Percentiles rank a stretch among this genome's conserved stretches.
Conservation (phyloP, 2,888 invertebrate species). For the Liopterus haemorrhoidalis region DNA sequence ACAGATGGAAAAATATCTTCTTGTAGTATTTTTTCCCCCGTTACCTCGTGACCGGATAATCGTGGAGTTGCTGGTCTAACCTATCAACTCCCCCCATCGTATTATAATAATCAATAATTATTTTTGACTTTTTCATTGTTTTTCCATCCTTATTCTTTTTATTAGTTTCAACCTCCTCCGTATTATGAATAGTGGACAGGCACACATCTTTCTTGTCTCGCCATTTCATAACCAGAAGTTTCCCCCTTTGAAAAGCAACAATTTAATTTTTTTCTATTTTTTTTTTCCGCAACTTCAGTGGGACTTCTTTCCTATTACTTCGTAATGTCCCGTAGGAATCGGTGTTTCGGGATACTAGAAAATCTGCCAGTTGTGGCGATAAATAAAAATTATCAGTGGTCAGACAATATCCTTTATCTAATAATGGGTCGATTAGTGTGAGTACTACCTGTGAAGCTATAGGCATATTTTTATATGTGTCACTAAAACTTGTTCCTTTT, state of each 20-base stretch:
- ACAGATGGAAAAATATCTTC: no score
- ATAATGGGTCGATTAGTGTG: conserved; percentile 27
- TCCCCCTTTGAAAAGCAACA: conserved; percentile 26
- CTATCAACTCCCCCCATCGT: no score
- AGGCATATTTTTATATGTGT: conserved; percentile 20
- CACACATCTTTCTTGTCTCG: conserved; percentile 21
- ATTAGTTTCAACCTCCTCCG: no score
- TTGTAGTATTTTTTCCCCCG: no score
- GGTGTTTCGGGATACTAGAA: conserved; percentile 21
- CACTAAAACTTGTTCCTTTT: conserved; percentile 26
- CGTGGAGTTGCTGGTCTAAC: no score
- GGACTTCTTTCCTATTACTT: conserved; percentile 26
- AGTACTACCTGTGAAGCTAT: conserved; percentile 28
- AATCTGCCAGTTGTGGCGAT: conserved; percentile 23
- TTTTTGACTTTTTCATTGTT: no score
- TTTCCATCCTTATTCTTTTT: no score
- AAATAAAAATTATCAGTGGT: conserved; percentile 30
- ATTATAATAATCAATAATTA: no score
- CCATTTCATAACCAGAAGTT: conserved; percentile 28
- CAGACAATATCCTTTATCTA: conserved; percentile 30
- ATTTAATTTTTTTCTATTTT: conserved; percentile 25
- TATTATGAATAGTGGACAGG: no score
- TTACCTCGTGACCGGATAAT: no score
- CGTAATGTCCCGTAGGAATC: conserved; percentile 27
- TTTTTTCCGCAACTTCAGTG: conserved; percentile 7